These are phyloP conservation scores for Orchestia grillus DNA, from an alignment of 1,140 invertebrate species.

Conservation along the genomic window DNA sequence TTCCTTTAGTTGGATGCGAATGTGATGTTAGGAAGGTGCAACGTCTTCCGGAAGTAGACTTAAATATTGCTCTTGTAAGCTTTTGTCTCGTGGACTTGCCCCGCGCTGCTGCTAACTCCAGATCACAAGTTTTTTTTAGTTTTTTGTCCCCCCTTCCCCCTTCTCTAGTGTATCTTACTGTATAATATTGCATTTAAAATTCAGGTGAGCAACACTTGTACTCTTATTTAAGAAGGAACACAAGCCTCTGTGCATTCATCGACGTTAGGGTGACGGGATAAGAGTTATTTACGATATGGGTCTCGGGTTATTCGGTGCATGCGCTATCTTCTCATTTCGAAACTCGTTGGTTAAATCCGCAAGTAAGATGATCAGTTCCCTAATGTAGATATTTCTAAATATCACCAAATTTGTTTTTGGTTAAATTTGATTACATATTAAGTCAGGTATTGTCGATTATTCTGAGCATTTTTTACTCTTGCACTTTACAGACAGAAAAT, in stretches of 20 bases:
- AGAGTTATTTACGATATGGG: not conserved
- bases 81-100: too few species aligned
- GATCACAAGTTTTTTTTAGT: not conserved
- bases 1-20: not conserved
- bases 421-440: not conserved
- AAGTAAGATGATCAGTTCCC: not conserved
- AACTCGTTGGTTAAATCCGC: not conserved
- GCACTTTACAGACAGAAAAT: not conserved
- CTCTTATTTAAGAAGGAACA: too few species aligned
- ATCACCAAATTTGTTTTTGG: not conserved
- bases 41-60: not conserved
- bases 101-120: too few species aligned
- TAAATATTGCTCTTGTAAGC: too few species aligned
- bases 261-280: not conserved
- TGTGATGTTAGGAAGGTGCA: not conserved
- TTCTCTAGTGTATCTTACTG: too few species aligned
- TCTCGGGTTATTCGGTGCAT: too few species aligned
- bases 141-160: not conserved
- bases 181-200: too few species aligned
- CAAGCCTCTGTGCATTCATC: not conserved
- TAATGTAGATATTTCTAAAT: not conserved
- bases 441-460: not conserved
- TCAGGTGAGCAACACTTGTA: too few species aligned
- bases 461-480: not conserved
- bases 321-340: not conserved